Percentiles rank a stretch among this genome's conserved stretches.
Evolutionary conservation across 2,888 invertebrate genomes (phyloP).

Genomic region (Endotricha flammealis): DNA sequence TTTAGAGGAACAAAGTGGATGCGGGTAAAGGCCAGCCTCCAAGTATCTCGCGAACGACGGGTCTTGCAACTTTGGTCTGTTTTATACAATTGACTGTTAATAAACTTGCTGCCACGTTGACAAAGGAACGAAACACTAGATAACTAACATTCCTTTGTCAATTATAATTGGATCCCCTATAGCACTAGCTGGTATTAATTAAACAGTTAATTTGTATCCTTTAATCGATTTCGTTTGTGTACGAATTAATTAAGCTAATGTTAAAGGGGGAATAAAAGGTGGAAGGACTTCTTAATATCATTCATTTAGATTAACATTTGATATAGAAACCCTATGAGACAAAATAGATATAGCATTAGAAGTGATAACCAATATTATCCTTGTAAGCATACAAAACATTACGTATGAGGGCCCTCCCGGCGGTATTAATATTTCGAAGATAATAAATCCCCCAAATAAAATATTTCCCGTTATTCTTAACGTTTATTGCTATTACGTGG

Average conservation of each 20-base stretch:
- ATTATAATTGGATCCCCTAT: constrained; percentile 7
- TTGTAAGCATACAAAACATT: background rate
- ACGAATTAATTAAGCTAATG: background rate
- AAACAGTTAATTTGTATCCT: background rate
- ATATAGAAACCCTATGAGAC: no score
- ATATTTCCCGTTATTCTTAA: constrained; percentile 2
- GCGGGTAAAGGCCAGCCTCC: constrained; percentile 70
- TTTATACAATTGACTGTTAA: constrained; percentile 41
- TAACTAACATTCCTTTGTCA: constrained; percentile 13
- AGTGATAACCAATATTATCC: no score
- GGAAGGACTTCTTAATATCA: background rate
- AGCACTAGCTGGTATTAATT: background rate
- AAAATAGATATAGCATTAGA: no score
- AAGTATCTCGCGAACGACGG: constrained; percentile 65
- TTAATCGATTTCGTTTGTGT: background rate
- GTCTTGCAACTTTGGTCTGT: constrained; percentile 55
- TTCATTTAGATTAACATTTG: background rate
- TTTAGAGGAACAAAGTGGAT: constrained; percentile 58
- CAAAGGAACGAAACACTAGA: constrained; percentile 30
- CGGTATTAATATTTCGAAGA: constrained; percentile 5
- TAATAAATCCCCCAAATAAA: constrained; percentile 7
- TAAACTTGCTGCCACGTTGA: constrained; percentile 38
- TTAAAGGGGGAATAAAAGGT: background rate
- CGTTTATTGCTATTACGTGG: constrained; percentile 3
- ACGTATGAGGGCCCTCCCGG: constrained; percentile 2